Conservation (phyloP, 2,797 vertebrate genomes). For the Otolemur crassicaudatus region DNA sequence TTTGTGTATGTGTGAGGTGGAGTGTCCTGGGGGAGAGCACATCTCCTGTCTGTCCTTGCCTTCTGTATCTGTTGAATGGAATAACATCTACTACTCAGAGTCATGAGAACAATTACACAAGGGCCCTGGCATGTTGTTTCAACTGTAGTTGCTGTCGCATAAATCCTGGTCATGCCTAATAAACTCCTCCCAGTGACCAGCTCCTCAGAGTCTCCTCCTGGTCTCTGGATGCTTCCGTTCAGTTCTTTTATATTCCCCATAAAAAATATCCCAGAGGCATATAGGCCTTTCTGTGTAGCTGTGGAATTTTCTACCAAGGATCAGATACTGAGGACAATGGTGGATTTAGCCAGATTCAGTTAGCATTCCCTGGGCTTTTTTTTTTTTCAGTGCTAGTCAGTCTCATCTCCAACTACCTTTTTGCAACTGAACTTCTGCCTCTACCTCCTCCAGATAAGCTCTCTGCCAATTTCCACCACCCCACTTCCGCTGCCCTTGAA, state of each 20-base stretch:
- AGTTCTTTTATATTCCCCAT: neutral
- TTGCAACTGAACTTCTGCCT: neutral
- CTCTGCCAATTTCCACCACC: neutral
- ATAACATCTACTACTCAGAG: neutral
- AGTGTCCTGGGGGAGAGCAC: neutral
- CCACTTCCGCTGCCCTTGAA: neutral
- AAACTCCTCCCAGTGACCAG: neutral
- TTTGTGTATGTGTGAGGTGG: neutral
- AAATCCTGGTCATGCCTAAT: neutral
- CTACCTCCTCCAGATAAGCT: neutral
- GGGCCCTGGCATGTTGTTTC: neutral
- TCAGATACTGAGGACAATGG: neutral
- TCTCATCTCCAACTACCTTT: neutral
- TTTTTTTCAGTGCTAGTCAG: neutral
- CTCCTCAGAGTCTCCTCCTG: neutral
- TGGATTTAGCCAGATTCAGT: neutral
- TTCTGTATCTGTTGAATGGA: neutral
- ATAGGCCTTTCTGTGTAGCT: neutral
- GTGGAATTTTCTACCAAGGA: neutral
- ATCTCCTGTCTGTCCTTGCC: neutral
- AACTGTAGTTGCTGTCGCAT: neutral
- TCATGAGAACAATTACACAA: neutral
- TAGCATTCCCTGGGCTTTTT: neutral
- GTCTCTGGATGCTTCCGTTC: neutral
- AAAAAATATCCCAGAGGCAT: conserved; percentile 2